Percentiles rank a stretch among this genome's conserved stretches.
These are phyloP conservation scores for Gopherus evgoodei DNA, from an alignment of 2,113 vertebrate genomes.

Conservation along the genomic window DNA sequence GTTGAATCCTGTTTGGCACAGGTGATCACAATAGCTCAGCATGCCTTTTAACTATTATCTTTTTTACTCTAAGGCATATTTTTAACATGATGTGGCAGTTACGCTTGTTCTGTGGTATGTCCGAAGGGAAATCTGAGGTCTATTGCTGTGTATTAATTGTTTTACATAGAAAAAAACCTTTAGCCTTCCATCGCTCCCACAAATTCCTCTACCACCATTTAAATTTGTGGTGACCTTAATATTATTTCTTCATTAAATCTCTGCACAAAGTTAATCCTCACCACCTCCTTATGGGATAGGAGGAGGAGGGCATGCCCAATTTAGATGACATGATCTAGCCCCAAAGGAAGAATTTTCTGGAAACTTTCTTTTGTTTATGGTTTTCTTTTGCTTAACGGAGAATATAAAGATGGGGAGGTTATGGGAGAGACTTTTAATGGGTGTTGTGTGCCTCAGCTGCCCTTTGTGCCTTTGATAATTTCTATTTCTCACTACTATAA, in stretches of 20 bases:
- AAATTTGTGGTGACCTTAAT: neutral
- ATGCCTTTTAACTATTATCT: neutral
- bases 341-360: neutral
- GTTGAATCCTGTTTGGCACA: neutral
- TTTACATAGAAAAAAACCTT: neutral
- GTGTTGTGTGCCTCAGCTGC: neutral
- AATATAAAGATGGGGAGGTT: neutral
- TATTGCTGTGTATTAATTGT: neutral
- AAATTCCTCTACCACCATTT: neutral
- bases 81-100: neutral
- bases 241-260: neutral
- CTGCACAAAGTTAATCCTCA: neutral
- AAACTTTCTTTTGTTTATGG: neutral
- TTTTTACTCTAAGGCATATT: neutral
- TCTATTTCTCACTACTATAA: neutral
- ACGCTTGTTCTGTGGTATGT: neutral
- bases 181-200: neutral
- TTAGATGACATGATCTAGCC: neutral
- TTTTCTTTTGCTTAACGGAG: neutral
- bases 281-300: neutral
- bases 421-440: rapidly evolving
- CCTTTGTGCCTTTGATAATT: neutral
- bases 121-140: neutral
- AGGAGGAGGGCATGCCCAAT: neutral
- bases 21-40: neutral